Base-by-base conservation (phyloP, 1,140 invertebrate genomes). In the Acyrthosiphon pisum region DNA sequence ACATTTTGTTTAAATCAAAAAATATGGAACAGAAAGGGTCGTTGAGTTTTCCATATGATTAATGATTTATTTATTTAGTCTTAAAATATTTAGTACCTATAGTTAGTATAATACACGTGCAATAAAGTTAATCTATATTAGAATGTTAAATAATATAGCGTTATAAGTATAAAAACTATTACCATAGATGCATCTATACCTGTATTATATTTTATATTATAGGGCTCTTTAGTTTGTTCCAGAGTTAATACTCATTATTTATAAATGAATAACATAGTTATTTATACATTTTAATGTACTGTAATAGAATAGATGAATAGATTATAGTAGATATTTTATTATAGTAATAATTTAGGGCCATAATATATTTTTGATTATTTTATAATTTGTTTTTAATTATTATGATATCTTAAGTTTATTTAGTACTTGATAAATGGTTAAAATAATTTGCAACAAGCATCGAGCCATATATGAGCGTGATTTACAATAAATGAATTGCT, bases 281-380 rank as follows among this genome's bases (percentile, higher is more conserved):
- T 68, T 76, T 76, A 18, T 76, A n/a, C 30, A 76, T 76, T 76
- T n/a, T 6, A 76, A 76, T 76, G 30, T n/a, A 76, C 14, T n/a
- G 1, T 76, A 76, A 18, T 76, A 18, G 60, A 76, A 76, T 76
- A n/a, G 60, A 18, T 76, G 60, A 18, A 68, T 68, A n/a, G 9
- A n/a, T n/a, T 76, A 76, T 18, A 76, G 60, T 23, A 68, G 46
- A 48, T 30, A 18, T 41, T 4, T 41, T 30, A n/a, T n/a, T 76
- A 76, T n/a, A 76, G 60, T 23, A 68, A 68, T 68, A 68, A n/a
- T 76, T 18, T n/a, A 76, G 20, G 30, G 30, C 18, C n/a, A 18
- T 76, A 76, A 76, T 76, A 76, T 30, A 76, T 76, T 76, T 76
- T 76, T 76, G 60, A 76, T 76, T 76, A 76, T 18, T 76, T 76